Conservation (phyloP, 2,888 invertebrate genomes). For the Penaeus monodon region DNA sequence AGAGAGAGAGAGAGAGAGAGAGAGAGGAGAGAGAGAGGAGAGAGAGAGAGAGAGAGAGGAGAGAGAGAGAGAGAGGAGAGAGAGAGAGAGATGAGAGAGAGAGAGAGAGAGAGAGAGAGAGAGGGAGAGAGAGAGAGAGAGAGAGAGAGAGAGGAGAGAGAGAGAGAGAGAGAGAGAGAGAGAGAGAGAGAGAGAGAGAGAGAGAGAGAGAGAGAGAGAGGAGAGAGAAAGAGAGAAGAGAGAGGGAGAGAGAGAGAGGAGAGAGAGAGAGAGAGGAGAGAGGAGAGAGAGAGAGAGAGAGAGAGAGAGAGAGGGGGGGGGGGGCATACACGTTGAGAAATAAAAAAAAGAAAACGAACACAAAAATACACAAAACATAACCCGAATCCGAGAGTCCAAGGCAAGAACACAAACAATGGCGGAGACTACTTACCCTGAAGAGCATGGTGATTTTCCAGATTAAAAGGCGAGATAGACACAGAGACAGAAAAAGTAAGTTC, state of each 20-base stretch:
- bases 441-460: too few species aligned
- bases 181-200: background rate
- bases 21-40: background rate
- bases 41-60: too few species aligned
- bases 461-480: too few species aligned
- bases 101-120: background rate
- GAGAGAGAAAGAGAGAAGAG: background rate
- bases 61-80: conserved; percentile 16
- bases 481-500: too few species aligned
- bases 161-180: too few species aligned
- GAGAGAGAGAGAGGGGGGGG: background rate
- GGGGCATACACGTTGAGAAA: too few species aligned
- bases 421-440: too few species aligned
- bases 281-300: background rate
- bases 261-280: background rate
- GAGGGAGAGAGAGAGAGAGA: background rate
- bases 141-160: background rate
- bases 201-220: background rate
- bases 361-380: too few species aligned
- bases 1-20: background rate
- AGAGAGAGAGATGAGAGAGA: conserved; percentile 20
- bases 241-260: background rate
- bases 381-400: too few species aligned
- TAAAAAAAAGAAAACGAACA: too few species aligned
- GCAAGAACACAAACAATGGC: too few species aligned